phyloP scores from a whole-genome alignment of 1,140 invertebrate genomes.

The Drosophila orena region DNA sequence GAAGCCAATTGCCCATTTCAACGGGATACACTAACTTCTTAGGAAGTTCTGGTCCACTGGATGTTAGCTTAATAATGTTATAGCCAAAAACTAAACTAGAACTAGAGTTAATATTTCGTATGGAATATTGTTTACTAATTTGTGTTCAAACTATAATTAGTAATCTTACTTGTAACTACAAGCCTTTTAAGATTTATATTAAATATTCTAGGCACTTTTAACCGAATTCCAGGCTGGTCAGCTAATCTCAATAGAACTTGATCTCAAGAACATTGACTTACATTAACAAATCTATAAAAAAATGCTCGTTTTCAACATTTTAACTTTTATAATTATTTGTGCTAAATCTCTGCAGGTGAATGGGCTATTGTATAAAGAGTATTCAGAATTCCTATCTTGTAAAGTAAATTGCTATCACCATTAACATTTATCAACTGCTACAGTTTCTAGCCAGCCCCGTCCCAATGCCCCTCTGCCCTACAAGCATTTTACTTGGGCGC shows the following conservation, averaged over 20 bases:
- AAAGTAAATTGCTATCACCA: conserved; percentile 62
- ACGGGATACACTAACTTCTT: conserved; percentile 42
- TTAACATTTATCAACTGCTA: conserved; percentile 83
- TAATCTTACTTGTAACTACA: too few relatives aligned
- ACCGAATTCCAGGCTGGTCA: too few relatives aligned
- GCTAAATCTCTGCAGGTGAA: too few relatives aligned
- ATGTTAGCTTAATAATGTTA: not conserved
- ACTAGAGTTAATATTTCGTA: not conserved
- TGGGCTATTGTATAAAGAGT: conserved; percentile 15
- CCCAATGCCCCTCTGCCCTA: not conserved
- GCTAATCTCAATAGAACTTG: too few relatives aligned
- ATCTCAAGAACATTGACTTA: too few relatives aligned
- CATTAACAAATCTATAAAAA: too few relatives aligned
- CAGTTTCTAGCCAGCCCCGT: conserved; percentile 52
- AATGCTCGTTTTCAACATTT: too few relatives aligned
- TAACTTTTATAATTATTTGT: too few relatives aligned
- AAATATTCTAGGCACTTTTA: too few relatives aligned
- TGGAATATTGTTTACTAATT: not conserved
- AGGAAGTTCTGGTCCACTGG: not conserved
- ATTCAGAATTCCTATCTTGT: conserved; percentile 17
- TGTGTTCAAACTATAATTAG: not conserved
- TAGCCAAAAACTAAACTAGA: not conserved
- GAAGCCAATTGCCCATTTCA: conserved; percentile 69
- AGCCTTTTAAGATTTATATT: too few relatives aligned
- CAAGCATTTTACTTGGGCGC: conserved; percentile 41